A percentile compares a stretch with the other conserved stretches of the same genome.
phyloP scores from a whole-genome alignment of 2,888 invertebrate genomes.

The Thereva unica region DNA sequence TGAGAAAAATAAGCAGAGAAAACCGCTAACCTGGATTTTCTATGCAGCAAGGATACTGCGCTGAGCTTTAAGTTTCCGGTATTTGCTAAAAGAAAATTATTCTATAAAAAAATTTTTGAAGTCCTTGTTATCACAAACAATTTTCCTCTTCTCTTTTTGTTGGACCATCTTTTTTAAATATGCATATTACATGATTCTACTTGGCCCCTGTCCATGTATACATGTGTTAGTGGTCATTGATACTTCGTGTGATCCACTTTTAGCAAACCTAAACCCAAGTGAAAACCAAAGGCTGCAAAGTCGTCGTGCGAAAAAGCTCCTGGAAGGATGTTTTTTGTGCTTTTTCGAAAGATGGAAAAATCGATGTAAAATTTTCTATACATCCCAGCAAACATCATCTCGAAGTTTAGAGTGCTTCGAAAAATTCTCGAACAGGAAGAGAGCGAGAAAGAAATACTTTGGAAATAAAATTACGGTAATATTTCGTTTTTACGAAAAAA shows the following conservation, averaged over 20 bases:
- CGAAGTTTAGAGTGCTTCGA: no score
- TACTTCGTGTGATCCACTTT: slow-evolving; percentile 20
- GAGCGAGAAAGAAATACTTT: no score
- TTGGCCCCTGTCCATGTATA: slow-evolving; percentile 12
- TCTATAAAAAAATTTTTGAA: no score
- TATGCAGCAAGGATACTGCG: no score
- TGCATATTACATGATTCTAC: slow-evolving; percentile 27
- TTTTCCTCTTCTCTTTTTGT: no score
- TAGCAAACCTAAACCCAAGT: not conserved
- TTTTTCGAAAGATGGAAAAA: slow-evolving; percentile 35
- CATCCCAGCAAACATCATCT: slow-evolving; percentile 23
- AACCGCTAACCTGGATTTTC: not conserved
- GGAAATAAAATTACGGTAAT: no score
- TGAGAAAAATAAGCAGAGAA: not conserved
- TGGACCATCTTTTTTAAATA: not conserved
- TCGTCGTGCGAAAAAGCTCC: slow-evolving; percentile 18
- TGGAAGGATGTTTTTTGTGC: slow-evolving; percentile 15
- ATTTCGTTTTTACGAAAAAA: no score
- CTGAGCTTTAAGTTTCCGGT: no score
- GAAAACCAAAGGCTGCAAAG: slow-evolving; percentile 5
- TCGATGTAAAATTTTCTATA: slow-evolving; percentile 19
- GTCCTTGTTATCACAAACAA: no score
- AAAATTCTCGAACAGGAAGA: no score
- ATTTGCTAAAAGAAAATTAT: no score
- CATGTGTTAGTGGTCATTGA: slow-evolving; percentile 17